Evolutionary conservation across 2,797 vertebrate species (phyloP).

Genomic region (Morus bassanus): DNA sequence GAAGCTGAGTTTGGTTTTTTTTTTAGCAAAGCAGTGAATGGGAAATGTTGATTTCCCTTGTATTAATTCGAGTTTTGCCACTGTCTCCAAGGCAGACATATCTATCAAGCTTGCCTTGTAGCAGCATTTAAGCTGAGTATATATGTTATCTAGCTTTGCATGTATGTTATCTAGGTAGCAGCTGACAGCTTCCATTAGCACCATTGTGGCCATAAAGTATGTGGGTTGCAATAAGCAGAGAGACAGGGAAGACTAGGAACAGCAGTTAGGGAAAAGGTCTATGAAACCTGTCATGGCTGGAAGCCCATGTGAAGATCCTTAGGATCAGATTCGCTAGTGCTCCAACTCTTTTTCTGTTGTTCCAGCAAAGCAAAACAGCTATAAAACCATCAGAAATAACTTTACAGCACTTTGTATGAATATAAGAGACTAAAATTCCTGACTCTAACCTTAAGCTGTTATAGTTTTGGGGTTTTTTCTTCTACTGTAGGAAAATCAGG

Average conservation of each 20-base stretch:
- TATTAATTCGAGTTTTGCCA: neutral
- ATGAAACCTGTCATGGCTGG: neutral
- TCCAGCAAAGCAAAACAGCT: neutral
- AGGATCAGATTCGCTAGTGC: neutral
- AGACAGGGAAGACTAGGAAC: neutral
- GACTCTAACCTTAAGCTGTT: neutral
- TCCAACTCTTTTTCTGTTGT: neutral
- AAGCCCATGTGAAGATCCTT: neutral
- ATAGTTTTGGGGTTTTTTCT: neutral
- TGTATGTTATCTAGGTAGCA: neutral
- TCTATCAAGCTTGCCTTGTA: neutral
- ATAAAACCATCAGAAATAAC: neutral
- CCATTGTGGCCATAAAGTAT: neutral
- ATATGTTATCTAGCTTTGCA: neutral
- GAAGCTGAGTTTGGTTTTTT: neutral
- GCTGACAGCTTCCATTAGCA: neutral
- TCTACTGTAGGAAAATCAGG: neutral
- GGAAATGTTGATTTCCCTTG: neutral
- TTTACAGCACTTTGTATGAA: neutral
- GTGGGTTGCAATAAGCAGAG: neutral
- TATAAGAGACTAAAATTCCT: neutral
- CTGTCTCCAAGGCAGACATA: neutral
- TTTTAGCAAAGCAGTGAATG: neutral
- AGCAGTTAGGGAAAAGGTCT: neutral
- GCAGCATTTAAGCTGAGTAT: neutral